Evolutionary conservation across 2,797 vertebrate species (phyloP).

Genomic region (Emys orbicularis): DNA sequence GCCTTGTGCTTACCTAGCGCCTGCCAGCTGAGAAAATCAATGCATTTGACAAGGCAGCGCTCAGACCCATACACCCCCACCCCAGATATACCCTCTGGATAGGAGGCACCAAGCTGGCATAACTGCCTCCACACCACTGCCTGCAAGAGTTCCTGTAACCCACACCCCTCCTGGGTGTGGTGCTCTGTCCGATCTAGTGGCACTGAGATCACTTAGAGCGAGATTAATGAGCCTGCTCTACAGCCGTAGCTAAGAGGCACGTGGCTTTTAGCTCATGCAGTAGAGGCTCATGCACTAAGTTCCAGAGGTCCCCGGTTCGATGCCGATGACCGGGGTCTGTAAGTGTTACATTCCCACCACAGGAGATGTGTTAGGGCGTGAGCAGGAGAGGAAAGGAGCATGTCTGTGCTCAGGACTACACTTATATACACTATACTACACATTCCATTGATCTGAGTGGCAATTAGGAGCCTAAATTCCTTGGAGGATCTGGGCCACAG

Average conservation of each 20-base stretch:
- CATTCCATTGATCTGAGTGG: neutral
- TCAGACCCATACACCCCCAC: neutral
- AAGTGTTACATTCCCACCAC: neutral
- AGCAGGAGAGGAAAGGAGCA: slow-evolving; percentile 16
- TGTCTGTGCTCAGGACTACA: neutral
- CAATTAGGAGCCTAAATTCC: neutral
- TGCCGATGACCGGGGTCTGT: no score
- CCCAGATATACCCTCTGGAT: slow-evolving; percentile 47
- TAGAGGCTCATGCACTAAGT: no score
- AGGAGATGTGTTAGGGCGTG: slow-evolving; percentile 8
- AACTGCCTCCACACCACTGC: neutral
- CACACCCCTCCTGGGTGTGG: no score
- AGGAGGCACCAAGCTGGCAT: slow-evolving; percentile 13
- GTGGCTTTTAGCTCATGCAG: no score
- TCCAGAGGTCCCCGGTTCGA: no score
- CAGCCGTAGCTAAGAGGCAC: no score
- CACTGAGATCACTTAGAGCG: no score
- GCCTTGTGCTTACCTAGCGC: slow-evolving; percentile 58
- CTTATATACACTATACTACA: neutral
- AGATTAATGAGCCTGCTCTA: no score
- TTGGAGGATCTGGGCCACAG: neutral
- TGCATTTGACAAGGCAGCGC: slow-evolving; percentile 63
- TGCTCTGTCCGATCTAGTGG: no score
- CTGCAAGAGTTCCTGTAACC: neutral
- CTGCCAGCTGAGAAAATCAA: slow-evolving; percentile 39